A percentile compares a stretch with the other conserved stretches of the same genome.
Conservation (phyloP, 2,797 vertebrate species). For the Poeciliopsis infans region DNA sequence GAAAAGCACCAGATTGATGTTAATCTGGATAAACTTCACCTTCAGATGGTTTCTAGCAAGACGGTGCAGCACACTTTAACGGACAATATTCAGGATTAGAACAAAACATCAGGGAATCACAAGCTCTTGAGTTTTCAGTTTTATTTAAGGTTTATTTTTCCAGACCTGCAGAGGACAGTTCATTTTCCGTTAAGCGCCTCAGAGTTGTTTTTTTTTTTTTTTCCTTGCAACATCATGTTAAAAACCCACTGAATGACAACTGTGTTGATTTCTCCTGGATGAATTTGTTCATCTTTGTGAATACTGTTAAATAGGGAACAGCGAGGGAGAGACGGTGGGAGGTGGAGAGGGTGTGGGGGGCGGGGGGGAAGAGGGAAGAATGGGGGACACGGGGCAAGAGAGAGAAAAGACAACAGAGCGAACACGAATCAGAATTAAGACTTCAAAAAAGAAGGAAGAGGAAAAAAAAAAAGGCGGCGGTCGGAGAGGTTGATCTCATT, state of each 20-base stretch:
- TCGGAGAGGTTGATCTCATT: conserved; percentile 56
- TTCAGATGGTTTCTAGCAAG: neutral
- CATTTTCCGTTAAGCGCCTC: conserved; percentile 95
- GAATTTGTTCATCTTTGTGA: conserved; percentile 81
- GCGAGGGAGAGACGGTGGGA: conserved; percentile 38
- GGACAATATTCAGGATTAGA: conserved; percentile 24
- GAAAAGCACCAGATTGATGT: neutral
- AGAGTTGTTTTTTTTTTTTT: conserved; percentile 65
- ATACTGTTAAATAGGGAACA: conserved; percentile 83
- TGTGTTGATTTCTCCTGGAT: conserved; percentile 77
- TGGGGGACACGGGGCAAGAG: conserved; percentile 1
- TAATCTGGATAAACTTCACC: conserved; percentile 9
- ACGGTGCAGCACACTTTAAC: neutral
- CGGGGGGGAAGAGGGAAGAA: neutral
- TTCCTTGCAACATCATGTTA: conserved; percentile 85
- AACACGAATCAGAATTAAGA: conserved; percentile 77
- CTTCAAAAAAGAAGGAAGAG: conserved; percentile 54
- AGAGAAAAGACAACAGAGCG: conserved; percentile 56
- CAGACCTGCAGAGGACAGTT: conserved; percentile 99
- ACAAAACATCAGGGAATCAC: conserved; percentile 66
- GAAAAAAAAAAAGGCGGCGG: conserved; percentile 53
- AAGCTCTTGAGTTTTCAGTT: conserved; percentile 92
- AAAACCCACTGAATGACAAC: conserved; percentile 76
- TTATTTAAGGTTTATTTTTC: conserved; percentile 99
- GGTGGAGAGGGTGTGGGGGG: neutral